Percentiles rank a stretch among this genome's conserved stretches.
Conservation (phyloP, 1,140 invertebrate species). For the Elymnias hypermnestra region DNA sequence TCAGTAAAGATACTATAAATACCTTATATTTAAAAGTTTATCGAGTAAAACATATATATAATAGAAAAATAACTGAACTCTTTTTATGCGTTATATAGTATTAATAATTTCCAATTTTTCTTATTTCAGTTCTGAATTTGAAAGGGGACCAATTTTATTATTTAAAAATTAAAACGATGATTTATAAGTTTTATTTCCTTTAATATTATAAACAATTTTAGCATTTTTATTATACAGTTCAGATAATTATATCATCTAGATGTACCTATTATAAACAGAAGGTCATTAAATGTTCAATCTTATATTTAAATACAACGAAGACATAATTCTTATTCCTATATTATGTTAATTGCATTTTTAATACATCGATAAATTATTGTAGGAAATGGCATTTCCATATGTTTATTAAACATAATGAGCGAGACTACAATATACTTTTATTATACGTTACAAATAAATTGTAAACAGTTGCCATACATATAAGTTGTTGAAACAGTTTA, state of each 20-base stretch:
- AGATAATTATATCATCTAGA: slow-evolving; percentile 7
- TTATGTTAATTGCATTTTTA: slow-evolving; percentile 10
- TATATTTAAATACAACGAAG: slow-evolving; percentile 17
- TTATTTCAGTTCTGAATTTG: too few relatives aligned
- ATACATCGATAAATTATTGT: slow-evolving; percentile 23
- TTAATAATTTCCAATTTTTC: too few relatives aligned
- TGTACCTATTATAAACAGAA: slow-evolving; percentile 3
- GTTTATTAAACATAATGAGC: slow-evolving; percentile 25
- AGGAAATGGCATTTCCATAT: slow-evolving; percentile 31
- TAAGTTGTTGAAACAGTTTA: too few relatives aligned
- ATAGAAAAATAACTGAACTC: too few relatives aligned
- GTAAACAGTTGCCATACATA: too few relatives aligned
- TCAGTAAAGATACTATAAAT: too few relatives aligned
- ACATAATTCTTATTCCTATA: slow-evolving; percentile 13
- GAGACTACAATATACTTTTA: slow-evolving; percentile 21
- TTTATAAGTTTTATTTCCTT: too few relatives aligned
- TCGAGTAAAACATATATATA: too few relatives aligned
- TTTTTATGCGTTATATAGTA: too few relatives aligned
- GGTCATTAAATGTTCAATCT: slow-evolving; percentile 4
- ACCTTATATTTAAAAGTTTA: too few relatives aligned
- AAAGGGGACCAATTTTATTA: slow-evolving; percentile 2
- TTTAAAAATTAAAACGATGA: too few relatives aligned
- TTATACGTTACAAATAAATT: too few relatives aligned
- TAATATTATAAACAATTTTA: slow-evolving; percentile 20
- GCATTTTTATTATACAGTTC: slow-evolving; percentile 14